Evolutionary conservation across 1,140 invertebrate species (phyloP), one percentile per base, ranked within the genome.

Genomic region (Heliconius melpomene): DNA sequence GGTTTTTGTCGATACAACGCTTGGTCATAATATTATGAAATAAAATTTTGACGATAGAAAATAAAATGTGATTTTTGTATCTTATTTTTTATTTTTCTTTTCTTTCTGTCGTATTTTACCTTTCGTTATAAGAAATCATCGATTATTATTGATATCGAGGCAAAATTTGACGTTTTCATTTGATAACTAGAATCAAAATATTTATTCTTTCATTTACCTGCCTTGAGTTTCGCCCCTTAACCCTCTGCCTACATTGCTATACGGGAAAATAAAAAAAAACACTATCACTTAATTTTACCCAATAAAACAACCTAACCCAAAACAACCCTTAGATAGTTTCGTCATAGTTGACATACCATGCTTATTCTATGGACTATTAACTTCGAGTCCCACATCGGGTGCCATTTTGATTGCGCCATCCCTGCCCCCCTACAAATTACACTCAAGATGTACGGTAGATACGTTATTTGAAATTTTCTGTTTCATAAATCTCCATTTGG

Each of bases 401-500:
- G n/a, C 54, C 7, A 60, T 57, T 57, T 57, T 3, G 54, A 57
- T 57, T 60, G 54, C 54, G 1, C 46, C 23, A 2, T 3, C 50
- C 75, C 72, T 79, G 52, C 79, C 81, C 82, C 72, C 82, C 83
- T 85, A 90, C 86, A 88, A 90, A 91, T 89, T 87, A 88, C 83
- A 77, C 74, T 84, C 82, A 86, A 89, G 87, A 86, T 83, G 85
- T 88, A 90, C 18, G 18, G 13, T 16, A 13, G 40, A 46, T 52
- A 52, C 86, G 88, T 87, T 85, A 83, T 84, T 84, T 85, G 82
- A 87, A 86, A 88, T 90, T 90, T 90, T 90, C 87, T 89, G 84
- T 89, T 90, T 89, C 88, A 91, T 91, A 90, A 91, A 91, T 91
- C 88, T 91, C 89, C 87, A 90, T 91, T 91, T 89, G 86, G 86